Evolutionary conservation across 2,797 vertebrate species (phyloP).

Genomic region (Vipera latastei): DNA sequence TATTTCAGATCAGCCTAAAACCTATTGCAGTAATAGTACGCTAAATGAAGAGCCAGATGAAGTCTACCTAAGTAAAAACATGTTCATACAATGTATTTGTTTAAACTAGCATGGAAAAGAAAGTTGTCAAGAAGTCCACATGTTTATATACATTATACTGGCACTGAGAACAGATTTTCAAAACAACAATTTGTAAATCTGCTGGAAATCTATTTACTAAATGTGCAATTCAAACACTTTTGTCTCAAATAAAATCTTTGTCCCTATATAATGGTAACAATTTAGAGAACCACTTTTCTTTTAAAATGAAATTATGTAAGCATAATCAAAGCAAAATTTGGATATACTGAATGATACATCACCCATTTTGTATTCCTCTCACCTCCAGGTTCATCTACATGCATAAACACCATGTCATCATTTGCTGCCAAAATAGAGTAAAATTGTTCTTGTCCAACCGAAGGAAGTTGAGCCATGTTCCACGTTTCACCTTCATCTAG

Average conservation of each 20-base stretch:
- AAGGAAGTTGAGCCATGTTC: slow-evolving; percentile 93
- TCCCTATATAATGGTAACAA: not conserved
- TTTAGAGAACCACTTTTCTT: not conserved
- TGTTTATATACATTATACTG: not conserved
- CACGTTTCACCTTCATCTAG: slow-evolving; percentile 85
- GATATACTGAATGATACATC: not conserved
- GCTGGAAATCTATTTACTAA: not conserved
- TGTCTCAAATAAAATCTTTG: not conserved
- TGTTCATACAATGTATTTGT: not conserved
- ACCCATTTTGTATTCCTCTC: slow-evolving; percentile 36
- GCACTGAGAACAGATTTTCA: not conserved
- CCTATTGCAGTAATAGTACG: not conserved
- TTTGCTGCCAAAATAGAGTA: slow-evolving; percentile 93
- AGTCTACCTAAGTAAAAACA: not conserved
- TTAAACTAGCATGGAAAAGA: not conserved
- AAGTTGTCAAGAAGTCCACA: not conserved
- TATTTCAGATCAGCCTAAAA: not conserved
- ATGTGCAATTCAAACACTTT: not conserved
- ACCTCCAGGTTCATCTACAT: slow-evolving; percentile 93
- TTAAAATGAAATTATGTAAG: not conserved
- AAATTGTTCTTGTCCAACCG: slow-evolving; percentile 91
- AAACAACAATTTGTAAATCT: not conserved
- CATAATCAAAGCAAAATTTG: not conserved
- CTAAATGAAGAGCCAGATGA: not conserved
- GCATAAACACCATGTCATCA: slow-evolving; percentile 95